Conservation (phyloP, 2,797 vertebrate species). For the Cossypha heuglini region DNA sequence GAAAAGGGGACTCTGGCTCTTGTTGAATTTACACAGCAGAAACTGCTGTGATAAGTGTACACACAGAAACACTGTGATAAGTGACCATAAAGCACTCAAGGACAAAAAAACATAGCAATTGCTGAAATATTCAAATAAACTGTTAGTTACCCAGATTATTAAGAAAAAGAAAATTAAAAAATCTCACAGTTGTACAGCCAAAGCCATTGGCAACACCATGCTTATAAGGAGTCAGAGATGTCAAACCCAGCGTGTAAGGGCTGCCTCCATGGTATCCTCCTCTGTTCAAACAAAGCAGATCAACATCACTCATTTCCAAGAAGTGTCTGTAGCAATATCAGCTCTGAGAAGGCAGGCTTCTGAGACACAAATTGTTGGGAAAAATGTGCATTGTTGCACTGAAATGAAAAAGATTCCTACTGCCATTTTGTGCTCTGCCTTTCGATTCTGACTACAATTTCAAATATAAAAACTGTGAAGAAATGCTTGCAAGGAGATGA, state of each 20-base stretch:
- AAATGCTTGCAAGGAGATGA: neutral
- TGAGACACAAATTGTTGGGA: neutral
- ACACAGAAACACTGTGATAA: too few species aligned
- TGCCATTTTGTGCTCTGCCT: neutral
- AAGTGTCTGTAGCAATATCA: neutral
- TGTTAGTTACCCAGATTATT: neutral
- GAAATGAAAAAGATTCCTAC: neutral
- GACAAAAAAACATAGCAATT: neutral
- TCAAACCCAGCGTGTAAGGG: slow-evolving; percentile 81
- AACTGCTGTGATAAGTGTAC: too few species aligned
- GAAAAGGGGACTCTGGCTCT: neutral
- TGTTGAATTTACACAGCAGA: neutral
- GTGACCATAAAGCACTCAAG: neutral
- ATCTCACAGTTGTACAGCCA: slow-evolving; percentile 86
- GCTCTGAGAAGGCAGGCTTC: neutral
- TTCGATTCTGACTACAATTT: neutral
- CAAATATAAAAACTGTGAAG: neutral
- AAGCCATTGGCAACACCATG: slow-evolving; percentile 76
- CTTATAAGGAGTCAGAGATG: slow-evolving; percentile 82
- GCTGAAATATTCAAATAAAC: neutral
- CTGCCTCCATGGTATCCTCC: slow-evolving; percentile 91
- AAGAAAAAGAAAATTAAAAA: neutral
- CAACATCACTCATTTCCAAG: neutral
- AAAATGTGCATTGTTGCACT: neutral
- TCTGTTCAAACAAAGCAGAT: slow-evolving; percentile 69